Evolutionary conservation across 1,140 invertebrate species (phyloP).

Genomic region (Drosophila baimaii): DNA sequence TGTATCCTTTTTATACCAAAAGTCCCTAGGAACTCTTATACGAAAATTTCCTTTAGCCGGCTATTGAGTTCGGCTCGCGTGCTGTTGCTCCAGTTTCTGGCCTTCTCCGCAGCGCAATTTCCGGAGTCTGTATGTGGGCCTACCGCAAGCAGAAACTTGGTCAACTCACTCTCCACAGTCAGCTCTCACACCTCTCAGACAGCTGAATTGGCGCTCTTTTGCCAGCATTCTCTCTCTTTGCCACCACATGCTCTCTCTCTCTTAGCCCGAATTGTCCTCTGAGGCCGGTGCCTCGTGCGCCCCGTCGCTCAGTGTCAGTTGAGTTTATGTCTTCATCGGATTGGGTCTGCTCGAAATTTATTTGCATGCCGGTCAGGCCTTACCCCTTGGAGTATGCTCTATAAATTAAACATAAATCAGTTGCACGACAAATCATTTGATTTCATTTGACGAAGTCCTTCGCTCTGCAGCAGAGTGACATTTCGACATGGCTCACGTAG

Average conservation of each 20-base stretch:
- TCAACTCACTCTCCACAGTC: constrained; percentile 53
- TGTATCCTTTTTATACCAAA: constrained; percentile 2
- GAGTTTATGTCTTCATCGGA: constrained; percentile 77
- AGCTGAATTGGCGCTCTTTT: constrained; percentile 16
- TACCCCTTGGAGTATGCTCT: constrained; percentile 58
- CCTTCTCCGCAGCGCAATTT: constrained; percentile 20
- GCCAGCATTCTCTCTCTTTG: constrained; percentile 4
- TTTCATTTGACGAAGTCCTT: constrained; percentile 65
- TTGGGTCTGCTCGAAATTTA: constrained; percentile 68
- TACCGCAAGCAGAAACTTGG: constrained; percentile 73
- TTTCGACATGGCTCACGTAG: constrained; percentile 36
- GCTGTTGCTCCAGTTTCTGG: constrained; percentile 65
- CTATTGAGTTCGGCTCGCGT: constrained; percentile 23
- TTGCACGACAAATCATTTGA: constrained; percentile 78
- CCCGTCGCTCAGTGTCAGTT: constrained; percentile 42
- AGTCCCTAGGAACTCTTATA: constrained; percentile 49
- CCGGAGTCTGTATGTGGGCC: constrained; percentile 37
- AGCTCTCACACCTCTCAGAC: constrained; percentile 27
- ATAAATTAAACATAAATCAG: constrained; percentile 82
- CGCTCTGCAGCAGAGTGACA: constrained; percentile 17
- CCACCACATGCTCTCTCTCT: not conserved
- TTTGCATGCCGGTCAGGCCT: constrained; percentile 79
- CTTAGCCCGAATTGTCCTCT: not conserved
- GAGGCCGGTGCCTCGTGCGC: constrained; percentile 24
- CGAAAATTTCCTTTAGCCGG: constrained; percentile 28